Conservation (phyloP, 2,888 invertebrate species). For the Liopterus haemorrhoidalis region DNA sequence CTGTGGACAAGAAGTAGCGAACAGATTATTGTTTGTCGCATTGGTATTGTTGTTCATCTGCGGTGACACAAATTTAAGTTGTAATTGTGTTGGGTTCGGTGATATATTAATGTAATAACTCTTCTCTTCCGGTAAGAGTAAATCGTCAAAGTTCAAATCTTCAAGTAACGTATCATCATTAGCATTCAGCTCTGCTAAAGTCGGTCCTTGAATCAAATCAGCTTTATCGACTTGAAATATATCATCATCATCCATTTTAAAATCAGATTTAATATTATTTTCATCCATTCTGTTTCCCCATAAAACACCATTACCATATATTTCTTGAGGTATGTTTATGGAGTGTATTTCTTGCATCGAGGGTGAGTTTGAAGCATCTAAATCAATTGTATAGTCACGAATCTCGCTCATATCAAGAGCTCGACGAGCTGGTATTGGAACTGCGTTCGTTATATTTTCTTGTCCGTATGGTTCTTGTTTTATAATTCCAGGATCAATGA, state of each 20-base stretch:
- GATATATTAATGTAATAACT: constrained; percentile 47
- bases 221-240: constrained; percentile 85
- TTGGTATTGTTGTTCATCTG: constrained; percentile 34
- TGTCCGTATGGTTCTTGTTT: constrained; percentile 55
- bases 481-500: constrained; percentile 55
- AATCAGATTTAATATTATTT: constrained; percentile 50
- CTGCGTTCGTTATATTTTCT: constrained; percentile 50
- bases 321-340: constrained; percentile 41
- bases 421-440: constrained; percentile 58
- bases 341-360: constrained; percentile 45
- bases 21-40: constrained; percentile 34
- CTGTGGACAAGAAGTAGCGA: constrained; percentile 39
- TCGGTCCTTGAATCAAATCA: constrained; percentile 76
- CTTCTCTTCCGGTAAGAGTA: constrained; percentile 67
- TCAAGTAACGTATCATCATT: constrained; percentile 77
- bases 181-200: constrained; percentile 77
- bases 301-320: constrained; percentile 44
- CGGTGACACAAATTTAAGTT: constrained; percentile 30
- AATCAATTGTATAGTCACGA: constrained; percentile 52
- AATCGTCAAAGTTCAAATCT: constrained; percentile 81
- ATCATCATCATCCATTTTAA: constrained; percentile 82
- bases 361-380: constrained; percentile 54
- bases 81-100: constrained; percentile 23
- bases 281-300: constrained; percentile 44
- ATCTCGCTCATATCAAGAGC: constrained; percentile 44